Base-by-base conservation (phyloP, 2,888 invertebrate species). In the Anarsia innoxiella region DNA sequence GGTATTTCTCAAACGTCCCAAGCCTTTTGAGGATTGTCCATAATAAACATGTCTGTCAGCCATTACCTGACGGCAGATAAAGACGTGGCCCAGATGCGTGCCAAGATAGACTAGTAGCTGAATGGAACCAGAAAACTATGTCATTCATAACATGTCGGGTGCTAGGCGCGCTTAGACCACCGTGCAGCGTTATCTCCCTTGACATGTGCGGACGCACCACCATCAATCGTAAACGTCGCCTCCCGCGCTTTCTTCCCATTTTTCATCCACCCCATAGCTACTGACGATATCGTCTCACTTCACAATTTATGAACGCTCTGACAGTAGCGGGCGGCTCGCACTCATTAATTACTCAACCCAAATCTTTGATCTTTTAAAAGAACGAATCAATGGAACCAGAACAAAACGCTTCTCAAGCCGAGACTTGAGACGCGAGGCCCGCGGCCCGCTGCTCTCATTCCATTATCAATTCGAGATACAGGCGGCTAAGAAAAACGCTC, bases 221-320 rank as follows among this genome's bases (percentile, higher is more conserved):
- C 74, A 79, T 75, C 69, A 77, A 74, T 77, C 62, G 50, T 68
- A 49, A n/a, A 51, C 47, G 59, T 59, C 53, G 48, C 47, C 58
- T 53, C 48, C 53, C 49, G 48, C 57, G 45, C 49, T 58, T 59
- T 60, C 56, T 56, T 48, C 49, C 53, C 54, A 65, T 66, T 65
- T 62, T 55, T 70, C 66, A 62, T 57, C 46, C 41, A 44, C 41
- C 35, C 16, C 12, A 19, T 8, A 6, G 26, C 28, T 5, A n/a
- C n/a, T 11, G 12, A 47, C 43, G 46, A 38, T 57, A 59, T 56
- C 56, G 46, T 40, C 41, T 47, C 45, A 38, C 50, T 48, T 45
- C 40, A 46, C 42, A 46, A 55, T 52, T 48, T 52, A 53, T 51
- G 47, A 49, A 45, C 39, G 13, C 31, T 40, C 33, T 51, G 59